phyloP scores from a whole-genome alignment of 2,797 vertebrate genomes.

The Choloepus didactylus region DNA sequence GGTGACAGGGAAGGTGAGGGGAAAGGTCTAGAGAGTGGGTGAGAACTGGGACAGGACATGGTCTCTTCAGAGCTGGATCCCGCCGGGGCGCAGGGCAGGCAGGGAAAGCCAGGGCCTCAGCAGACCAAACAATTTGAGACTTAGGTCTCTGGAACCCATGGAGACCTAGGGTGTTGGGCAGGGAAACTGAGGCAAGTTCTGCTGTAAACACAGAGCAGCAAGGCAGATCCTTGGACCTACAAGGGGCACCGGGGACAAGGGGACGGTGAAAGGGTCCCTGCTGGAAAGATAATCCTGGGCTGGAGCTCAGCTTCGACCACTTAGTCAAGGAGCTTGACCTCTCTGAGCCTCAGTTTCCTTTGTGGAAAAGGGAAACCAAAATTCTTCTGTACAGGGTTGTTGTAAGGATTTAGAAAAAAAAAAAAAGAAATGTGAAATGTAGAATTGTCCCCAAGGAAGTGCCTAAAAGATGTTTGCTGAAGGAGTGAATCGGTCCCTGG shows the following conservation, averaged over 20 bases:
- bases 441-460: neutral
- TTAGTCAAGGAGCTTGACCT: too few species aligned
- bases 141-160: neutral
- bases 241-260: neutral
- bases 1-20: too few species aligned
- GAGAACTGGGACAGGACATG: neutral
- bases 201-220: neutral
- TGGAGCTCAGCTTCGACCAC: neutral
- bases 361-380: neutral
- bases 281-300: too few species aligned
- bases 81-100: rapidly evolving
- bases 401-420: rapidly evolving
- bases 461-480: neutral
- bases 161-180: neutral
- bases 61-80: neutral
- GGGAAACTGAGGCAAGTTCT: neutral
- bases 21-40: rapidly evolving
- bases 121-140: neutral
- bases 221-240: neutral
- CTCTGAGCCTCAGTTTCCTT: neutral
- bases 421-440: too few species aligned
- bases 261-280: neutral
- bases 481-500: neutral
- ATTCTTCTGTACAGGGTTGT: neutral
- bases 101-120: neutral